These are phyloP conservation scores for Lepidurus arcticus DNA, from an alignment of 1,140 invertebrate species.

Conservation along the genomic window DNA sequence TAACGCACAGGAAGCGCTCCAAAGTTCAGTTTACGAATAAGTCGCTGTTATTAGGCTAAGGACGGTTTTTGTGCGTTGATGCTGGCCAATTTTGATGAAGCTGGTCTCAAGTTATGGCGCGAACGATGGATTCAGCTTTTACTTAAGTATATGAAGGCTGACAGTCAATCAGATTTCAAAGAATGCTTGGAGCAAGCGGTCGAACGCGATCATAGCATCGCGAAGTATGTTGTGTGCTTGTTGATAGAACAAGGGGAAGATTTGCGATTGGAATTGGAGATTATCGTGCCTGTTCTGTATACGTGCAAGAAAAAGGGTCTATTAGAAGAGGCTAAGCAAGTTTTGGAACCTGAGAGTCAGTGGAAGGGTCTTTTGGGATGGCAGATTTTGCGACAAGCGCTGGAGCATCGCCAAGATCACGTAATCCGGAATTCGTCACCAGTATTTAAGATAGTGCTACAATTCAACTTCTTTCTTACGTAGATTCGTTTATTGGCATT, in stretches of 20 bases:
- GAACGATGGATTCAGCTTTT: not conserved
- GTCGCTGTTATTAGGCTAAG: not conserved
- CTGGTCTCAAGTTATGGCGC: not conserved
- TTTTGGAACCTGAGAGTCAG: constrained; percentile 25
- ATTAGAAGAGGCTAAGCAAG: not conserved
- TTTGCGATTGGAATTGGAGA: not conserved
- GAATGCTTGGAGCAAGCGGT: not conserved
- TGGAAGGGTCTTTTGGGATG: constrained; percentile 46
- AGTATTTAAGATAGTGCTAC: constrained; percentile 30
- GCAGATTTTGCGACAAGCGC: constrained; percentile 42
- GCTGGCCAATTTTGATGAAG: not conserved
- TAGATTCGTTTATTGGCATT: constrained; percentile 54
- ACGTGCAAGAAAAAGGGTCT: constrained; percentile 8
- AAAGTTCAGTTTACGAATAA: not conserved
- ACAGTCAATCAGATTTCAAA: not conserved
- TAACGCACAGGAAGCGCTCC: not conserved
- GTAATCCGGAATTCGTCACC: constrained; percentile 39
- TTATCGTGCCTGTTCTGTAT: not conserved
- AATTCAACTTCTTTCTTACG: constrained; percentile 35
- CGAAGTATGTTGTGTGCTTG: not conserved
- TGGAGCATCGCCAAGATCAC: constrained; percentile 46
- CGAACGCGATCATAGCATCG: not conserved
- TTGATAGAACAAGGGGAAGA: not conserved
- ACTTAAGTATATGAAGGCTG: not conserved
- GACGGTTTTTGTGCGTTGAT: not conserved